A percentile compares a stretch with the other conserved stretches of the same genome.
These are phyloP conservation scores for Rousettus madagascariensis DNA, from an alignment of 2,797 vertebrate species.

Conservation along the genomic window DNA sequence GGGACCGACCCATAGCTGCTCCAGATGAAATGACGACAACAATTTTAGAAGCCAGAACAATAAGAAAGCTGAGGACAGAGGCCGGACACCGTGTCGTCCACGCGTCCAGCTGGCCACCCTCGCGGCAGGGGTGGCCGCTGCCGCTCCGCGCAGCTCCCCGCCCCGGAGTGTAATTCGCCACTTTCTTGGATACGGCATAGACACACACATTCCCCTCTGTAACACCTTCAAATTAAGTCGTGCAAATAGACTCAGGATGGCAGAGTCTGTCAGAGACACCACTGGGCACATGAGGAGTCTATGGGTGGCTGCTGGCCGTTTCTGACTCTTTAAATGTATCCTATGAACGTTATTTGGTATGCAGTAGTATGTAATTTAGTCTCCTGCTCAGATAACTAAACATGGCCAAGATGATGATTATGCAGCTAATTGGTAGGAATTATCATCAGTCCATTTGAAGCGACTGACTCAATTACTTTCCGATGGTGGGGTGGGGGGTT, in stretches of 20 bases:
- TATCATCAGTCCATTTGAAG: slow-evolving; percentile 57
- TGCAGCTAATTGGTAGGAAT: slow-evolving; percentile 54
- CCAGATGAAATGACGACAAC: not conserved
- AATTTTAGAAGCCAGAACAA: not conserved
- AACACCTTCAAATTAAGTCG: not conserved
- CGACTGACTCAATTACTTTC: slow-evolving; percentile 51
- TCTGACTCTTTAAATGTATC: slow-evolving; percentile 38
- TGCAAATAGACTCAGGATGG: slow-evolving; percentile 40
- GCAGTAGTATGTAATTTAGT: slow-evolving; percentile 39
- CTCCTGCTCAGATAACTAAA: slow-evolving; percentile 60
- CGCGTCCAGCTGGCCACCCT: accelerated
- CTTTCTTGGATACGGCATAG: not conserved
- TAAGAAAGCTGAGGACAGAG: not conserved
- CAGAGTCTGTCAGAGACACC: not conserved
- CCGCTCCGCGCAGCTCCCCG: accelerated
- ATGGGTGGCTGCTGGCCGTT: not conserved
- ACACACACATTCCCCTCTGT: not conserved
- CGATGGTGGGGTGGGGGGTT: not conserved
- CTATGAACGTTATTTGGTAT: slow-evolving; percentile 12
- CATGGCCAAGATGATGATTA: slow-evolving; percentile 50
- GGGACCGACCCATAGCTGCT: too few species aligned
- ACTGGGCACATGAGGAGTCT: not conserved
- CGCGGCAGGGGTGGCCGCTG: accelerated
- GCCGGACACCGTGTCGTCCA: not conserved
- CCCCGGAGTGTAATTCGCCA: not conserved